Evolutionary conservation across 1,140 invertebrate genomes (phyloP).

Genomic region (Lasioglossum albipes): DNA sequence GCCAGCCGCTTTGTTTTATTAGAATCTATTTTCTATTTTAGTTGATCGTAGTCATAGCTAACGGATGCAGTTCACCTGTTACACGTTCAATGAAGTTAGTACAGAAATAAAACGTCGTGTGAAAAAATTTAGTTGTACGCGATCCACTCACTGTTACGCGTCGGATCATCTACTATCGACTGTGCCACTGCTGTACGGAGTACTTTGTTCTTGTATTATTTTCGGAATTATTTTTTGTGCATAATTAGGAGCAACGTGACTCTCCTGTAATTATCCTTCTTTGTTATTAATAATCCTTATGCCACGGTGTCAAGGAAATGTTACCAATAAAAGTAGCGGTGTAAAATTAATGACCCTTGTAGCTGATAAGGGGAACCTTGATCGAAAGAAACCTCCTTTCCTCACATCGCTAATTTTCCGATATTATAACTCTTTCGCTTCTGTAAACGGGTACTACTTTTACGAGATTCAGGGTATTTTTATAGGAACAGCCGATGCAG

Average conservation of each 20-base stretch:
- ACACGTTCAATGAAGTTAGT: too few relatives aligned
- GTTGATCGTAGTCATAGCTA: too few relatives aligned
- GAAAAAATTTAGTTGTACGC: too few relatives aligned
- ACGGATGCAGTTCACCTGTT: too few relatives aligned
- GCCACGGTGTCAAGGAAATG: slow-evolving; percentile 1
- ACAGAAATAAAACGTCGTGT: too few relatives aligned
- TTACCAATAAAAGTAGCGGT: slow-evolving; percentile 4
- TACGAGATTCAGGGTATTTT: slow-evolving; percentile 34
- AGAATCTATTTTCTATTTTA: too few relatives aligned
- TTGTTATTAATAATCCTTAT: slow-evolving; percentile 20
- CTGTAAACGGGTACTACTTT: slow-evolving; percentile 28
- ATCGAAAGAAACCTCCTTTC: slow-evolving; percentile 29
- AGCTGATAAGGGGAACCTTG: slow-evolving; percentile 26
- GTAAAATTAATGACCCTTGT: slow-evolving; percentile 7
- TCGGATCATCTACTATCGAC: too few relatives aligned
- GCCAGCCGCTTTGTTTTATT: too few relatives aligned
- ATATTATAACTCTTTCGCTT: slow-evolving; percentile 30
- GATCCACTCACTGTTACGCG: too few relatives aligned
- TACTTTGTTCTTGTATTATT: too few relatives aligned
- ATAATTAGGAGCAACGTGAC: background rate
- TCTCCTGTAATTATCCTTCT: slow-evolving; percentile 7
- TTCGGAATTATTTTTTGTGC: too few relatives aligned
- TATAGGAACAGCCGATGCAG: background rate
- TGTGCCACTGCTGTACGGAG: too few relatives aligned
- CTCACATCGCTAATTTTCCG: slow-evolving; percentile 33